A percentile compares a stretch with the other conserved stretches of the same genome.
Conservation (phyloP, 2,797 vertebrate genomes). For the Thamnophis elegans region DNA sequence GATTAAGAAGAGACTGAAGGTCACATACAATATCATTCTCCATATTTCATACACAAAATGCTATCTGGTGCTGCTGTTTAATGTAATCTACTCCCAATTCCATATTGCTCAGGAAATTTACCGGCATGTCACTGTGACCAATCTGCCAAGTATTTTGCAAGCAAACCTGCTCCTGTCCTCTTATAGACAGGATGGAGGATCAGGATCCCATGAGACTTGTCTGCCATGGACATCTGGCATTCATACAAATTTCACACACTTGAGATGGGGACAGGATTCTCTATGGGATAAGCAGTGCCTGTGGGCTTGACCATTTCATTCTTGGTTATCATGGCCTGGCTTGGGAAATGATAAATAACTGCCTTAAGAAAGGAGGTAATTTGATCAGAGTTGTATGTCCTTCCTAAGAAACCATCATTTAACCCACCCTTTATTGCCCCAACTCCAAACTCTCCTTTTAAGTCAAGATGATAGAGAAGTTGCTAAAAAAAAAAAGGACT, state of each 20-base stretch:
- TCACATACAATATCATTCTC: background rate
- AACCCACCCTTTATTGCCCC: background rate
- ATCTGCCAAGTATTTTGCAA: background rate
- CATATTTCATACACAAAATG: background rate
- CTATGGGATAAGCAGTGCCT: background rate
- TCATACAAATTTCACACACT: background rate
- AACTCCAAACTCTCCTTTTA: background rate
- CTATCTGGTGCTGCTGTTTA: background rate
- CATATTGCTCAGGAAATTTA: background rate
- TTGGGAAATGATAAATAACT: background rate
- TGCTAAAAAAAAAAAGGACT: background rate
- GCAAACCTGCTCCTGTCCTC: background rate
- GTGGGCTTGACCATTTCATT: background rate
- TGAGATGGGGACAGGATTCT: background rate
- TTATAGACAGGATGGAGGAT: background rate
- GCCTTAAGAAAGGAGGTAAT: background rate
- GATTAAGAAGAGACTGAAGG: background rate
- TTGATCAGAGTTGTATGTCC: background rate
- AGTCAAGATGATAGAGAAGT: background rate
- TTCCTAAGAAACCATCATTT: background rate
- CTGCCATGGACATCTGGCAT: background rate
- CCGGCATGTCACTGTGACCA: background rate
- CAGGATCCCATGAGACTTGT: background rate
- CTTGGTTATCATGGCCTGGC: background rate
- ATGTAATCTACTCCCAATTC: background rate